Conservation (phyloP, 2,113 vertebrate genomes). For the Semnornis frantzii region DNA sequence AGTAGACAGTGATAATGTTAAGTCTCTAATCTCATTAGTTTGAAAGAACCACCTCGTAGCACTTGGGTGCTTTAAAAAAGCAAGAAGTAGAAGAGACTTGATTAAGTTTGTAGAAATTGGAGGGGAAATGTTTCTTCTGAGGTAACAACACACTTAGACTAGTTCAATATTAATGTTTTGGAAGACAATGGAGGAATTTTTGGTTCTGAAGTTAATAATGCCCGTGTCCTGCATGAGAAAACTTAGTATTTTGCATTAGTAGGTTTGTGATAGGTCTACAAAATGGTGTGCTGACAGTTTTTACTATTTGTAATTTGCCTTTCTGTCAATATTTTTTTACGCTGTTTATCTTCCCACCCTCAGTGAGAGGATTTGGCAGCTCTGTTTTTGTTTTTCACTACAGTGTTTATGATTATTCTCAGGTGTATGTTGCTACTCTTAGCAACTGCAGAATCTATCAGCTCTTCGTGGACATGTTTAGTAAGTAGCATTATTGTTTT, state of each 20-base stretch:
- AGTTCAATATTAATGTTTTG: background rate
- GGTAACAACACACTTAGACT: background rate
- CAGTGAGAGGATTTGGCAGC: background rate
- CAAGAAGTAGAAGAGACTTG: background rate
- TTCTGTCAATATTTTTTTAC: background rate
- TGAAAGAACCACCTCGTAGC: background rate
- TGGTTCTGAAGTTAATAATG: background rate
- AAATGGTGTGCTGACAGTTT: background rate
- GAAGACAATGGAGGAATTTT: background rate
- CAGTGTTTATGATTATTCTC: background rate
- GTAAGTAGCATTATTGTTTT: conserved; percentile 19
- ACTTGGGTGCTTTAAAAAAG: conserved; percentile 18
- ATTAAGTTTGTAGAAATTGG: conserved; percentile 16
- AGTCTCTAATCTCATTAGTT: conserved; percentile 54
- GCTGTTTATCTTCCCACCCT: background rate
- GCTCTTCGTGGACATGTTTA: conserved; percentile 9
- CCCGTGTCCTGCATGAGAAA: background rate
- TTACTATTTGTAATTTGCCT: background rate
- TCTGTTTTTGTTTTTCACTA: background rate
- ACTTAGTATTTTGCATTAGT: background rate
- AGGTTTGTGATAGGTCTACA: background rate
- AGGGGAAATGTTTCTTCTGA: conserved; percentile 31
- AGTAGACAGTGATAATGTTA: background rate
- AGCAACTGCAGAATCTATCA: conserved; percentile 5
- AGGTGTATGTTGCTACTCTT: conserved; percentile 15